A percentile compares a stretch with the other conserved stretches of the same genome.
Evolutionary conservation across 1,140 invertebrate genomes (phyloP).

Genomic region (Leptinotarsa defecta): DNA sequence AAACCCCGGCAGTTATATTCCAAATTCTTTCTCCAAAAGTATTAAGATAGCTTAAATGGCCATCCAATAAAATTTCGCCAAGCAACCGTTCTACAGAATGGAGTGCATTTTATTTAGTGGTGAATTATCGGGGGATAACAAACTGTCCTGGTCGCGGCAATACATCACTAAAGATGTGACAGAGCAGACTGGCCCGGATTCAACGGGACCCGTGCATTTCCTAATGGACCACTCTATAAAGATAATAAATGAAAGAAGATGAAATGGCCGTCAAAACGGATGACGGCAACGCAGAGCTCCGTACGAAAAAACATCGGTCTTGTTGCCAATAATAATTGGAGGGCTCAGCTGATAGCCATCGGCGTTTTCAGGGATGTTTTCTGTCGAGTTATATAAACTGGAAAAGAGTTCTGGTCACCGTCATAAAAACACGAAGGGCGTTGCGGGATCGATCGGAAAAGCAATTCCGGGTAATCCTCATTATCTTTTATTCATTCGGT

Average conservation of each 20-base stretch:
- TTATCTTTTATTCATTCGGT: too few species aligned
- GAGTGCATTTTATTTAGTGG: slow-evolving; percentile 40
- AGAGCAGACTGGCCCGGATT: slow-evolving; percentile 24
- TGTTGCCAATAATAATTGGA: neutral
- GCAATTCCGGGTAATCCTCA: too few species aligned
- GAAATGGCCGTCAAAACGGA: slow-evolving; percentile 31
- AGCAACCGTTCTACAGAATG: neutral
- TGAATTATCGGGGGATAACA: slow-evolving; percentile 41
- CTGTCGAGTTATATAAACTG: too few species aligned
- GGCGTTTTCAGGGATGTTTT: neutral
- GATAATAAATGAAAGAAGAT: slow-evolving; percentile 41
- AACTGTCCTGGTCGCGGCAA: slow-evolving; percentile 41
- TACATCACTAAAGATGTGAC: slow-evolving; percentile 44
- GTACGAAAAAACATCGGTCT: neutral
- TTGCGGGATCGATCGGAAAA: too few species aligned
- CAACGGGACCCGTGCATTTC: slow-evolving; percentile 16
- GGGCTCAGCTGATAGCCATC: neutral
- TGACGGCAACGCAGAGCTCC: neutral
- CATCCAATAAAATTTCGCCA: neutral
- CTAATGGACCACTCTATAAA: slow-evolving; percentile 42
- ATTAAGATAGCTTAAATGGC: too few species aligned
- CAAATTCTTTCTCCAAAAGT: too few species aligned
- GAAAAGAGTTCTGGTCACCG: too few species aligned
- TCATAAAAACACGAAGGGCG: too few species aligned
- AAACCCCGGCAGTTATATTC: too few species aligned